phyloP scores from a whole-genome alignment of 2,888 invertebrate genomes.

The Gonocerus acuteangulatus region DNA sequence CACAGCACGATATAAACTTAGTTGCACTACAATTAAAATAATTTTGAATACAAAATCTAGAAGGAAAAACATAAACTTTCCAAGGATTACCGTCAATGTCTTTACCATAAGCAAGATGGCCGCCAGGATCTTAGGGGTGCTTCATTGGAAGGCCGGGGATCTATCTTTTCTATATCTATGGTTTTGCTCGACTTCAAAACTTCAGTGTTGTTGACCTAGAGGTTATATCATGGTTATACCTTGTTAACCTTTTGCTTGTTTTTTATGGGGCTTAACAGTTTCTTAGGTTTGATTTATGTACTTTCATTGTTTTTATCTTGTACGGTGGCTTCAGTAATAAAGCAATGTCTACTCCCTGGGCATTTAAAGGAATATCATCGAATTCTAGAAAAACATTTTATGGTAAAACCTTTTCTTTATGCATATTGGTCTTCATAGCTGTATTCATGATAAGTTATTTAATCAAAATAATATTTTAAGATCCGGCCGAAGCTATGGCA shows the following conservation, averaged over 20 bases:
- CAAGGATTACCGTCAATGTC: no score
- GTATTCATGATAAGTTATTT: not conserved
- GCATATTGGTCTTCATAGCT: not conserved
- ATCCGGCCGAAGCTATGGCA: constrained; percentile 48
- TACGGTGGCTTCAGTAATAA: not conserved
- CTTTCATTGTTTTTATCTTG: not conserved
- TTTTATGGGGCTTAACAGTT: not conserved
- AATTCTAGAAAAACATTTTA: not conserved
- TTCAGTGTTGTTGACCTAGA: not conserved
- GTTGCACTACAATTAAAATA: no score
- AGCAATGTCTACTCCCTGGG: constrained; percentile 9
- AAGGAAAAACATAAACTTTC: no score
- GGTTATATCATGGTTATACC: not conserved
- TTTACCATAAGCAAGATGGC: no score
- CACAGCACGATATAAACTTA: no score
- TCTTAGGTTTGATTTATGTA: not conserved
- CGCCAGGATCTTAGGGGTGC: no score
- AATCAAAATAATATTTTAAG: constrained; percentile 42
- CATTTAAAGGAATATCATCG: constrained; percentile 9
- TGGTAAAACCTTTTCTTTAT: not conserved
- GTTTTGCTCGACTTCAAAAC: no score
- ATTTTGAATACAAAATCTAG: no score
- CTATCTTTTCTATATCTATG: no score
- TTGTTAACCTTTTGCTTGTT: not conserved
- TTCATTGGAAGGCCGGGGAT: no score